A percentile compares a stretch with the other conserved stretches of the same genome.
phyloP scores from a whole-genome alignment of 1,140 invertebrate genomes.

The Hormaphis cornu region DNA sequence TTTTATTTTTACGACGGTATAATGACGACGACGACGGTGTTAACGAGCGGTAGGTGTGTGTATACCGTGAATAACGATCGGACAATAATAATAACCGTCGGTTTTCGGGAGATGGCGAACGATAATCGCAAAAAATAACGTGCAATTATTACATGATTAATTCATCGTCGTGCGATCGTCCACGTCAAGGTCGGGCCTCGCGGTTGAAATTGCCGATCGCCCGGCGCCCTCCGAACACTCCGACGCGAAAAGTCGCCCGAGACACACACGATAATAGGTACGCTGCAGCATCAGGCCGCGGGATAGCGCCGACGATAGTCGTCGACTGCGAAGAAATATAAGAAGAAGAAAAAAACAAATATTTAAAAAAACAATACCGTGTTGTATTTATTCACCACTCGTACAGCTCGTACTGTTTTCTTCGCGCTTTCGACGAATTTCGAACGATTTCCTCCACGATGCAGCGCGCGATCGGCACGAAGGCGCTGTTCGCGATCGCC shows the following conservation, averaged over 20 bases:
- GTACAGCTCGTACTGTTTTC: background rate
- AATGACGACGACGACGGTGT: no score
- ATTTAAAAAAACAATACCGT: background rate
- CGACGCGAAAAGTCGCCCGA: background rate
- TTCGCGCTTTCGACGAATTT: background rate
- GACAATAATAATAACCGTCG: no score
- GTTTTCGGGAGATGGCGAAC: no score
- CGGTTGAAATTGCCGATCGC: background rate
- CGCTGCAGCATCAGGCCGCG: background rate
- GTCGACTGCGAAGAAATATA: no score
- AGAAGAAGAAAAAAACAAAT: no score
- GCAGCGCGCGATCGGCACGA: background rate
- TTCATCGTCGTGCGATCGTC: background rate
- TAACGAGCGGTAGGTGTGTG: no score
- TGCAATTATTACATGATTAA: no score
- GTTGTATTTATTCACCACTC: background rate
- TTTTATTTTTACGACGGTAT: no score
- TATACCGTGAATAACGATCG: no score
- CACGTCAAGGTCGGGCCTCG: background rate
- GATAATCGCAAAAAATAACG: no score
- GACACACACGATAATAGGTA: no score
- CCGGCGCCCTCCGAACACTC: background rate
- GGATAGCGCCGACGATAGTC: background rate
- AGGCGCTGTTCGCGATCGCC: background rate
- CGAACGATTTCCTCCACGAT: background rate